Evolutionary conservation across 2,888 invertebrate genomes (phyloP), one percentile per base, ranked within the genome.

Genomic region (Netelia fuscicornis): DNA sequence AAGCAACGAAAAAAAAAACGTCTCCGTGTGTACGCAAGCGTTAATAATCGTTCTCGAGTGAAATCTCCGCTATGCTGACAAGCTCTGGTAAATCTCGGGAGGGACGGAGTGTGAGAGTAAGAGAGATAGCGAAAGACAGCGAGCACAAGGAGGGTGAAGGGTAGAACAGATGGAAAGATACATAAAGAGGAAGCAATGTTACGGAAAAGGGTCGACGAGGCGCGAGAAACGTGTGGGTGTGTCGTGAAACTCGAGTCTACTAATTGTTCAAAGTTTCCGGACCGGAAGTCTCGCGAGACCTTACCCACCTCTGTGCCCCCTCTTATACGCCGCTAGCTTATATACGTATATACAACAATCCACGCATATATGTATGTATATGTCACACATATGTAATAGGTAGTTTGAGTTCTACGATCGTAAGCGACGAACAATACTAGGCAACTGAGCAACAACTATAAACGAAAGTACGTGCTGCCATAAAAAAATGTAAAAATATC

Each of bases 231-330:
- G 65, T 54, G 82, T 62, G 62, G 60, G 77, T 83, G 82, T 83
- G 77, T 83, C 72, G 71, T 71, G 71, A 42, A 71, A 71, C 71
- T 71, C 74, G 77, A 60, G 48, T 56, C 77, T 67, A 42, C 67
- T 83, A 83, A 83, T 83, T 83, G 82, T 77, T 67, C 72, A 67
- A 83, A 83, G 82, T 83, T 83, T 78, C 77, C 72, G 82, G 77
- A 71, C 65, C 65, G 82, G 65, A 67, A 72, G 82, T 77, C 77
- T 72, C 82, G 10, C 42, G 82, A 72, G 82, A 71, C 76, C 82
- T 76, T 54, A 30, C 30, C 30, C 30, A 5, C 30, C 30, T 60
- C 52, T 58, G 71, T 52, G 60, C 62, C 60, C 42, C 65, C 42
- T 64, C 71, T 56, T 60, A 54, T 13, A 52, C 30, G 56, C 65